Percentiles rank a stretch among this genome's conserved stretches.
Conservation (phyloP, 2,113 vertebrate genomes). For the Dolichotis patagonum region DNA sequence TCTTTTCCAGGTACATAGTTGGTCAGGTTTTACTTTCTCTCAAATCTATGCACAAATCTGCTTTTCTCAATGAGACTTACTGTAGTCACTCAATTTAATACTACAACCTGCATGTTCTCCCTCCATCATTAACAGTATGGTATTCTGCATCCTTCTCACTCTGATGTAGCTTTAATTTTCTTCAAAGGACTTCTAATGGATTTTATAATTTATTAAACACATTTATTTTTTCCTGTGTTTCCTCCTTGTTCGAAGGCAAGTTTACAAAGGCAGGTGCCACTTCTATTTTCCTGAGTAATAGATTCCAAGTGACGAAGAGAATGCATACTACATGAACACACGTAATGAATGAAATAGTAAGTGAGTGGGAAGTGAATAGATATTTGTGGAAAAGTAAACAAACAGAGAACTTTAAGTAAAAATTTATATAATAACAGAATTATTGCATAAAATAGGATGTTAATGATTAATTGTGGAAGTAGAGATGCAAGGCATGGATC, state of each 20-base stretch:
- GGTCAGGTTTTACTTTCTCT: neutral
- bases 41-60: neutral
- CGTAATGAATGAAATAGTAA: neutral
- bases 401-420: neutral
- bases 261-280: neutral
- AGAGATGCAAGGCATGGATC: neutral
- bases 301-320: neutral
- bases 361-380: neutral
- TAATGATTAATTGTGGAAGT: neutral
- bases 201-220: neutral
- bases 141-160: neutral
- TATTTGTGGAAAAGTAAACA: neutral
- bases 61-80: neutral
- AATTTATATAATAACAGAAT: neutral
- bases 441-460: neutral
- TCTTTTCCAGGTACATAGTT: neutral
- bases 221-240: neutral
- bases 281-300: neutral
- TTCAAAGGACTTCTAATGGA: neutral
- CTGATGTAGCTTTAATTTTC: neutral
- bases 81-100: neutral
- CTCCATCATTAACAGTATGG: neutral
- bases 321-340: neutral
- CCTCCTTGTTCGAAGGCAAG: neutral
- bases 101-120: neutral